These are phyloP conservation scores for Drosophila nr. fundita DNA, from an alignment of 2,888 invertebrate genomes.

Conservation along the genomic window DNA sequence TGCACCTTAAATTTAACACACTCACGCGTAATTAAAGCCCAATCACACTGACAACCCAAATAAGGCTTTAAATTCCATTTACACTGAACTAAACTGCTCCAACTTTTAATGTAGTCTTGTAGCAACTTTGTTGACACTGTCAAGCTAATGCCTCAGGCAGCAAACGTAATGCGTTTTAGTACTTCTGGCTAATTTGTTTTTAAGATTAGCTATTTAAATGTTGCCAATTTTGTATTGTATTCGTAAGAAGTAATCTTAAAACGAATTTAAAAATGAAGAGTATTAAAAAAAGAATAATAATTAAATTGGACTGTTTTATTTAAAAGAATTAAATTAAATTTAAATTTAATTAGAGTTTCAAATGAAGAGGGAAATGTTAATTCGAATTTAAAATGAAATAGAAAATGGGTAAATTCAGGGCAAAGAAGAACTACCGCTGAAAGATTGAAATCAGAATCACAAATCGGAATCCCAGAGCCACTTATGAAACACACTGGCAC, in stretches of 20 bases:
- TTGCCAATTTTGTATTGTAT: background rate
- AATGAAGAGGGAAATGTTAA: background rate
- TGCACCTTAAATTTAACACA: slow-evolving; percentile 34
- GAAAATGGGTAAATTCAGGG: background rate
- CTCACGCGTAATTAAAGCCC: slow-evolving; percentile 11
- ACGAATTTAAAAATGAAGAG: background rate
- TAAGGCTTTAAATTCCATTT: slow-evolving; percentile 1
- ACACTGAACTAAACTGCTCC: slow-evolving; percentile 4
- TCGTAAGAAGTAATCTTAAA: background rate
- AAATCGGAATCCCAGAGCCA: slow-evolving; percentile 16
- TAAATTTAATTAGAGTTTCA: too few species aligned
- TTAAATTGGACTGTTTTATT: background rate
- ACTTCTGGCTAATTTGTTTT: background rate
- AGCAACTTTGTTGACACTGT: background rate
- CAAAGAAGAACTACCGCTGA: background rate
- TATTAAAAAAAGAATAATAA: background rate
- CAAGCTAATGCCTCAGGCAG: background rate
- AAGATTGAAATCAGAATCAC: background rate
- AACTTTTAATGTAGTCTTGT: background rate
- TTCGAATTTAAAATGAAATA: background rate
- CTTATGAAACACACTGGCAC: slow-evolving; percentile 35
- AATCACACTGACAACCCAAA: background rate
- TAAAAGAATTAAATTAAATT: background rate
- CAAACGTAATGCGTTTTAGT: background rate
- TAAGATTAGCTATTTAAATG: background rate